Conservation (phyloP, 2,113 vertebrate genomes). For the Ancistrus triradiatus region DNA sequence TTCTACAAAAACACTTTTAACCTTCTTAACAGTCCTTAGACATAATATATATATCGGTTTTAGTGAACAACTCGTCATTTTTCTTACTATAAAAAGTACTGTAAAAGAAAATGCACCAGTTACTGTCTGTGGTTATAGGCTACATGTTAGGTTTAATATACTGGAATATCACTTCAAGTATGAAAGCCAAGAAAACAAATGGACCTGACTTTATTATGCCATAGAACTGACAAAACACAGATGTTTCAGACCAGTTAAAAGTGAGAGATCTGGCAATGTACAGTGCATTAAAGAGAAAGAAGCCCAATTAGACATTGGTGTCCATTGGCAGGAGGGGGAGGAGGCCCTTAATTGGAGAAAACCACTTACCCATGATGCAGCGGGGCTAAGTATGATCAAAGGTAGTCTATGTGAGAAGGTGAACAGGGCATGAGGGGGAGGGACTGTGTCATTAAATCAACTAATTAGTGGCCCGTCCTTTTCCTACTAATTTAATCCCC, state of each 20-base stretch:
- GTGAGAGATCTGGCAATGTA: conserved; percentile 9
- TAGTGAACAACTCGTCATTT: no score
- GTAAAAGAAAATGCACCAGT: no score
- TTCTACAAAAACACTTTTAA: no score
- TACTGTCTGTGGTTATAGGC: no score
- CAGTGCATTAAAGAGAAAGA: conserved; percentile 14
- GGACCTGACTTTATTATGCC: background rate
- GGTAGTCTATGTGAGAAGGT: conserved; percentile 40
- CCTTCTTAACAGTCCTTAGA: no score
- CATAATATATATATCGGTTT: no score
- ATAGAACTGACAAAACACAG: background rate
- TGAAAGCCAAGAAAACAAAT: conserved; percentile 8
- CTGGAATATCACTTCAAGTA: background rate
- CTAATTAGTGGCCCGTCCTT: conserved; percentile 70
- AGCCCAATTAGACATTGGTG: conserved; percentile 37
- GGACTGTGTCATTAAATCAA: conserved; percentile 65
- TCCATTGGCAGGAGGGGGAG: conserved; percentile 19
- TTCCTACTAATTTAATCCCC: conserved; percentile 67
- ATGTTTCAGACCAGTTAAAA: conserved; percentile 25
- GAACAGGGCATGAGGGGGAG: conserved; percentile 42
- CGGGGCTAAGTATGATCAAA: conserved; percentile 34
- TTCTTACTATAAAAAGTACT: no score
- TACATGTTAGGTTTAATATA: no score
- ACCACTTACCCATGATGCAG: conserved; percentile 45
- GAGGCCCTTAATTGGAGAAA: conserved; percentile 26